phyloP scores from a whole-genome alignment of 2,888 invertebrate species.

The Hirtodrosophila duncani region DNA sequence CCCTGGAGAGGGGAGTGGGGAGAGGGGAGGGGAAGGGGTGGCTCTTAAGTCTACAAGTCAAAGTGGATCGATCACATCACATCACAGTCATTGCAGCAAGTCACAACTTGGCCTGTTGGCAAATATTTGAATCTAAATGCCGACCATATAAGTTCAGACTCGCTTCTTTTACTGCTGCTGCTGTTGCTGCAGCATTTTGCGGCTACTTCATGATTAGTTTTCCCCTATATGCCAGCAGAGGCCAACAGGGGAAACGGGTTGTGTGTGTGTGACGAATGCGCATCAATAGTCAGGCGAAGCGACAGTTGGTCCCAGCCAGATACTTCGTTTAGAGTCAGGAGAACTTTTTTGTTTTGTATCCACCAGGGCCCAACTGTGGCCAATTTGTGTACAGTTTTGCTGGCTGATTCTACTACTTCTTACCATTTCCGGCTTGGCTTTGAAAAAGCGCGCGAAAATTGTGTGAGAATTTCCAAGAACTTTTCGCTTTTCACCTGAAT shows the following conservation, averaged over 20 bases:
- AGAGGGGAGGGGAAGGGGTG: neutral
- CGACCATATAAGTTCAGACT: slow-evolving; percentile 8
- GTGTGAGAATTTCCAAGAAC: slow-evolving; percentile 65
- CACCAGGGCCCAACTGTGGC: no score
- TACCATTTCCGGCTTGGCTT: slow-evolving; percentile 55
- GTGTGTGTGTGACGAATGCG: slow-evolving; percentile 35
- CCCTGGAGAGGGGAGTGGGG: neutral
- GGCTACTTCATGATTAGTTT: slow-evolving; percentile 28
- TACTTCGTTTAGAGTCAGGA: no score
- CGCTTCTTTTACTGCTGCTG: neutral
- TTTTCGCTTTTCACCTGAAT: slow-evolving; percentile 9
- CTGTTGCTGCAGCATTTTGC: slow-evolving; percentile 13
- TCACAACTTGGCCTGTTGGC: slow-evolving; percentile 20
- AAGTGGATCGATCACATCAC: no score
- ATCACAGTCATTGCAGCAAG: slow-evolving; percentile 25
- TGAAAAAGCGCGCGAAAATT: slow-evolving; percentile 58
- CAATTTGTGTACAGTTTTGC: slow-evolving; percentile 58
- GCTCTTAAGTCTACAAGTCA: no score
- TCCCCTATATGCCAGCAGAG: slow-evolving; percentile 17
- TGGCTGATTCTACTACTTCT: slow-evolving; percentile 59
- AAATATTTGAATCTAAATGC: slow-evolving; percentile 45
- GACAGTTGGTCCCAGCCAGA: no score
- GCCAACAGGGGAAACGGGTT: no score
- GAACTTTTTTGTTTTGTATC: no score
- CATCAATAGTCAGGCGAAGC: slow-evolving; percentile 17